Conservation (phyloP, 2,797 vertebrate genomes). For the Eidolon dupreanum region DNA sequence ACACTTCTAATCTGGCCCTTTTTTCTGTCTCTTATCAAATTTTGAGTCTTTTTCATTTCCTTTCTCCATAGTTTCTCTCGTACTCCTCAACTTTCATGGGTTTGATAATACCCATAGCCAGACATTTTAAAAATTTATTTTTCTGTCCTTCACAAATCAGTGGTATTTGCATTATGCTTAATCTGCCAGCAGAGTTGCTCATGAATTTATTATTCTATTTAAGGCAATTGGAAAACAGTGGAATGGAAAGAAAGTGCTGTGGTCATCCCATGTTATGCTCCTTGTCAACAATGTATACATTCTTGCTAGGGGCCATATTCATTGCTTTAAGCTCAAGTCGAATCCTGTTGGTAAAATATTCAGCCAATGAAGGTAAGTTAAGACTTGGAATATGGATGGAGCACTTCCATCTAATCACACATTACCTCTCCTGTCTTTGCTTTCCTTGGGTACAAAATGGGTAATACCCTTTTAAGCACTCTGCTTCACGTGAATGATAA, state of each 20-base stretch:
- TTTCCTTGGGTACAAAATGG: neutral
- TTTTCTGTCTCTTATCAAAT: neutral
- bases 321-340: constrained; percentile 93
- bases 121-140: neutral
- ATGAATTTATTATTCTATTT: constrained; percentile 59
- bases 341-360: constrained; percentile 95
- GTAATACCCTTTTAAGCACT: neutral
- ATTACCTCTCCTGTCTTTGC: neutral
- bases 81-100: neutral
- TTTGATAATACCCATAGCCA: neutral
- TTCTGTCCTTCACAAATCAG: neutral
- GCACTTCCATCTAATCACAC: neutral
- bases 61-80: neutral
- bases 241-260: constrained; percentile 84
- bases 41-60: neutral
- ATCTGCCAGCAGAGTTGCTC: neutral
- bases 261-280: constrained; percentile 83
- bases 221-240: constrained; percentile 73
- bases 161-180: constrained; percentile 5
- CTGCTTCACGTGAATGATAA: neutral
- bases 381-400: neutral
- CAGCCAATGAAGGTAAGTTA: constrained; percentile 92
- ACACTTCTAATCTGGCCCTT: neutral
- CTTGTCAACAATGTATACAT: constrained; percentile 88
- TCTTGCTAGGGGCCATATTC: constrained; percentile 91